Evolutionary conservation across 2,797 vertebrate genomes (phyloP).

Genomic region (Sitta carolinensis): DNA sequence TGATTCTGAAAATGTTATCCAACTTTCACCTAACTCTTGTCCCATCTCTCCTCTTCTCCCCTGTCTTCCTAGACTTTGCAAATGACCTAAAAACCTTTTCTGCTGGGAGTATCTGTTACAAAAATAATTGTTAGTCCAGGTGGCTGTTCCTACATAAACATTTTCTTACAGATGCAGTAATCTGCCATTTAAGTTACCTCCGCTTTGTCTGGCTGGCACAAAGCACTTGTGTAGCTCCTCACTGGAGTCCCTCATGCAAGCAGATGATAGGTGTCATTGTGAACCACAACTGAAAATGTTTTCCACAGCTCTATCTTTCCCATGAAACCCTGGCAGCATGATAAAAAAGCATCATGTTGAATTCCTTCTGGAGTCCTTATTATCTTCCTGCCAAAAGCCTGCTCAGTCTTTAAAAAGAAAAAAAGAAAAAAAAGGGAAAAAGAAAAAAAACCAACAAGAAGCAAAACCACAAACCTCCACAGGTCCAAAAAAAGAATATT

Average conservation of each 20-base stretch:
- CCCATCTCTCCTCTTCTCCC: background rate
- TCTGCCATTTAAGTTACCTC: background rate
- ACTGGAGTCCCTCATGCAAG: background rate
- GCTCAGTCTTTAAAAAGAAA: background rate
- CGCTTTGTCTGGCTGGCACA: background rate
- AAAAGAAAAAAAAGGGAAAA: fast-evolving
- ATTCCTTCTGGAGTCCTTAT: conserved; percentile 45
- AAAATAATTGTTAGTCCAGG: background rate
- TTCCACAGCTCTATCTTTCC: conserved; percentile 7
- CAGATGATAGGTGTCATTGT: background rate
- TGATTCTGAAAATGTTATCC: background rate
- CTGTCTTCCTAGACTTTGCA: background rate
- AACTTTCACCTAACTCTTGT: background rate
- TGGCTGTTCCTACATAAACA: background rate
- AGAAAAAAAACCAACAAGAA: too few relatives aligned
- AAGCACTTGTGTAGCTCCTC: background rate
- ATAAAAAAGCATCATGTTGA: conserved; percentile 5
- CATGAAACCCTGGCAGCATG: background rate
- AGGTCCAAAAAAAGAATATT: conserved; percentile 10
- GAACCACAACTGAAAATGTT: background rate
- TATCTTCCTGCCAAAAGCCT: conserved; percentile 44
- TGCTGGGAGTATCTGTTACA: background rate
- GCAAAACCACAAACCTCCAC: background rate
- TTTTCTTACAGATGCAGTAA: background rate
- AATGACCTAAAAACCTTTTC: background rate